These are phyloP conservation scores for Apogon talboti DNA, from an alignment of 2,797 vertebrate genomes.

Conservation along the genomic window DNA sequence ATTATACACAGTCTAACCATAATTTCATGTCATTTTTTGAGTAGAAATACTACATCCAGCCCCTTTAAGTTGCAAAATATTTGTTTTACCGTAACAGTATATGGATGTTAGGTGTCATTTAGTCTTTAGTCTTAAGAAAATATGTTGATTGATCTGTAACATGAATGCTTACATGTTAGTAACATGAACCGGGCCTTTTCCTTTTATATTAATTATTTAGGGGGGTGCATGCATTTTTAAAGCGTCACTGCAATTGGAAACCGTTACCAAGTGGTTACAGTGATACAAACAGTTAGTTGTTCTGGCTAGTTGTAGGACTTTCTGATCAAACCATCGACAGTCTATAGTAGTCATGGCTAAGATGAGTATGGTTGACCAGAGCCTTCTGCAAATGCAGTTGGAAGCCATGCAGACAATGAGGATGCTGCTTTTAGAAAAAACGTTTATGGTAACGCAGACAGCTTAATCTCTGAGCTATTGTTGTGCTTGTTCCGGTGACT, in stretches of 20 bases:
- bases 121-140: no score
- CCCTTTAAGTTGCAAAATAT: no score
- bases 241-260: slow-evolving; percentile 60
- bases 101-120: no score
- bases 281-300: slow-evolving; percentile 25
- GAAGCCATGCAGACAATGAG: slow-evolving; percentile 65
- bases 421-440: slow-evolving; percentile 64
- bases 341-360: slow-evolving; percentile 54
- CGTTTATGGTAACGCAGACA: slow-evolving; percentile 48
- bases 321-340: neutral
- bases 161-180: neutral
- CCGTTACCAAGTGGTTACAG: slow-evolving; percentile 49
- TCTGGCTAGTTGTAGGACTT: neutral
- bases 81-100: no score
- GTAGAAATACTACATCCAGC: no score
- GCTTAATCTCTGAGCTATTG: neutral
- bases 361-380: slow-evolving; percentile 77
- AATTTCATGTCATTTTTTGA: no score
- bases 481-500: slow-evolving; percentile 7
- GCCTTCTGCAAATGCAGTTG: slow-evolving; percentile 68
- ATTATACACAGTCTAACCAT: no score
- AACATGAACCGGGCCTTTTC: slow-evolving; percentile 8
- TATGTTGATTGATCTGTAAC: neutral
- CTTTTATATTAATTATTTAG: slow-evolving; percentile 72
- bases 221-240: slow-evolving; percentile 63